Base-by-base conservation (phyloP, 2,113 vertebrate genomes). In the Numida meleagris region DNA sequence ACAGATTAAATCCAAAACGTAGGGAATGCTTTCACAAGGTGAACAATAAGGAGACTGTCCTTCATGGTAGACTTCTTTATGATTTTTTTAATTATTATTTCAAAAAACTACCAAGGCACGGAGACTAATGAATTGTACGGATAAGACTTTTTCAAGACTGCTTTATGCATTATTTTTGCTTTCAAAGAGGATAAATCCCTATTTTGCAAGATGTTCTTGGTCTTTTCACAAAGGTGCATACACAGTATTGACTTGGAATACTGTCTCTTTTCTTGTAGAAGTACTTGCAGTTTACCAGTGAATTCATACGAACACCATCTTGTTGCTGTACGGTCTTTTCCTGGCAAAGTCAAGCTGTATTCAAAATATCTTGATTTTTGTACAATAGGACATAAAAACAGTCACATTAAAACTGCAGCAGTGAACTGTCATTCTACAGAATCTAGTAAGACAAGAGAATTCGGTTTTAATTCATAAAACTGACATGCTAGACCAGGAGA, bases 261-360 rank as follows among this genome's bases (percentile, higher is more conserved):
- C 75, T 67, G 81, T 38, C 66, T 82, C 42, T 71, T 66, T 43
- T 65, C 68, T 25, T 1, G 0, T 50, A 86, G 84, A 8, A 5
- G 74, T 61, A 23, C 62, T 6, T 31, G 8, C 5, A 4, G 2
- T 4, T 70, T 36, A 8, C 57, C 1, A 4, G 48, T 68, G 88
- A 70, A 24, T 48, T 67, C 65, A 7, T 43, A 34, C 2, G 16
- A 73, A 20, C n/a, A 43, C 77, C 48, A 29, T 45, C 62, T 72
- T 36, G 16, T 36, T 75, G 88, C 94, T 86, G 76, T 92, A 57
- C 90, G 33, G 80, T 91, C 90, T 94, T 95, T 70, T 96, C 91
- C 96, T 94, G 95, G 94, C 85, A 51, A 33, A 88, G 79, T 40
- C 79, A 14, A 0, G 70, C 33, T 68, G 36, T 15, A 65, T 88